Conservation (phyloP, 2,797 vertebrate genomes). For the Sandelia bainsii region DNA sequence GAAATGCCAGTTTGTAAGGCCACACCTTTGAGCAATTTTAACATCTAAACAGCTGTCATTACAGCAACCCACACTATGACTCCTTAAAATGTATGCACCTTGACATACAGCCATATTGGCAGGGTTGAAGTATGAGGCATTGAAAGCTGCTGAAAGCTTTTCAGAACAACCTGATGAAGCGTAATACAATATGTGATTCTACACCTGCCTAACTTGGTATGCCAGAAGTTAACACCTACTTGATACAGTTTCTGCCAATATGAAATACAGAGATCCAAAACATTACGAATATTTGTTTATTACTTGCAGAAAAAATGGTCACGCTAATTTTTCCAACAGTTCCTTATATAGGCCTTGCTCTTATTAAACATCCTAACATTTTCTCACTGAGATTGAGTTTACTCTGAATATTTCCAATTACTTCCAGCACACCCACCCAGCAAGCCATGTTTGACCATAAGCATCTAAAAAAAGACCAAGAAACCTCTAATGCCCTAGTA, state of each 20-base stretch:
- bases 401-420: background rate
- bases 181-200: slow-evolving; percentile 53
- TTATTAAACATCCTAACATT: background rate
- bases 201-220: slow-evolving; percentile 13
- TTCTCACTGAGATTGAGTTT: background rate
- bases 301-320: background rate
- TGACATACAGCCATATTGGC: slow-evolving; percentile 42
- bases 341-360: background rate
- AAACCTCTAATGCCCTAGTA: slow-evolving; percentile 45
- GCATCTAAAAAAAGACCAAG: slow-evolving; percentile 59
- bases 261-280: background rate
- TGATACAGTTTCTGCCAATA: background rate
- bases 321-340: background rate
- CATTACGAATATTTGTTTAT: background rate
- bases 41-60: slow-evolving; percentile 6
- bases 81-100: slow-evolving; percentile 11
- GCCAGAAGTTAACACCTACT: background rate
- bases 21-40: slow-evolving; percentile 8
- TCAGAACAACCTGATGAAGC: slow-evolving; percentile 25
- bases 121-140: slow-evolving; percentile 24
- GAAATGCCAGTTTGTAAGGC: slow-evolving; percentile 3
- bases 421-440: slow-evolving; percentile 4
- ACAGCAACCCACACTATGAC: background rate
- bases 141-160: slow-evolving; percentile 35
- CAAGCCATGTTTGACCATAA: slow-evolving; percentile 24